These are phyloP conservation scores for Spheniscus mendiculus DNA, from an alignment of 2,113 vertebrate genomes.

Conservation along the genomic window DNA sequence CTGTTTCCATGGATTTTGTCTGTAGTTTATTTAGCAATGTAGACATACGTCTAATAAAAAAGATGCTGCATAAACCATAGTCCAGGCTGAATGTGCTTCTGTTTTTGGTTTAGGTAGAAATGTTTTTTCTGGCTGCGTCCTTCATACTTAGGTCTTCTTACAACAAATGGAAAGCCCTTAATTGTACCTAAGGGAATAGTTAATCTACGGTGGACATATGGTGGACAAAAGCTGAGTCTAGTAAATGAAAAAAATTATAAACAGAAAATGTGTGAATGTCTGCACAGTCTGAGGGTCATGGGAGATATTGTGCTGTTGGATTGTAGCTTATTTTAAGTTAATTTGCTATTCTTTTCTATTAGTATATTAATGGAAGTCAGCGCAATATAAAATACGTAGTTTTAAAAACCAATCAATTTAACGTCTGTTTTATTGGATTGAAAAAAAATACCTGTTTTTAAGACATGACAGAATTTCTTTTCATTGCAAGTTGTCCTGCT, in stretches of 20 bases:
- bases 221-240: constrained; percentile 91
- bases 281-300: constrained; percentile 73
- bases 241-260: constrained; percentile 85
- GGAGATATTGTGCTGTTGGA: constrained; percentile 36
- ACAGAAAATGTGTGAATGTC: constrained; percentile 84
- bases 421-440: not conserved
- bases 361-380: not conserved
- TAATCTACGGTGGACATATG: constrained; percentile 91
- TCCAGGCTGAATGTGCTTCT: constrained; percentile 90
- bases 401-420: not conserved
- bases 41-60: constrained; percentile 86
- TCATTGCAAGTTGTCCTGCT: not conserved
- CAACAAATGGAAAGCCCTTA: constrained; percentile 95
- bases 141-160: constrained; percentile 93
- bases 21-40: constrained; percentile 79
- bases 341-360: constrained; percentile 44
- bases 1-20: constrained; percentile 80
- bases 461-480: not conserved
- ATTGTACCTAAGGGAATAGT: constrained; percentile 90
- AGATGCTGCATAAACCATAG: constrained; percentile 86
- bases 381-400: not conserved
- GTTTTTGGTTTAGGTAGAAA: constrained; percentile 93
- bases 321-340: constrained; percentile 43
- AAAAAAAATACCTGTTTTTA: not conserved
- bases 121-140: constrained; percentile 92